Evolutionary conservation across 2,797 vertebrate genomes (phyloP).

Genomic region (Sphenodon punctatus): DNA sequence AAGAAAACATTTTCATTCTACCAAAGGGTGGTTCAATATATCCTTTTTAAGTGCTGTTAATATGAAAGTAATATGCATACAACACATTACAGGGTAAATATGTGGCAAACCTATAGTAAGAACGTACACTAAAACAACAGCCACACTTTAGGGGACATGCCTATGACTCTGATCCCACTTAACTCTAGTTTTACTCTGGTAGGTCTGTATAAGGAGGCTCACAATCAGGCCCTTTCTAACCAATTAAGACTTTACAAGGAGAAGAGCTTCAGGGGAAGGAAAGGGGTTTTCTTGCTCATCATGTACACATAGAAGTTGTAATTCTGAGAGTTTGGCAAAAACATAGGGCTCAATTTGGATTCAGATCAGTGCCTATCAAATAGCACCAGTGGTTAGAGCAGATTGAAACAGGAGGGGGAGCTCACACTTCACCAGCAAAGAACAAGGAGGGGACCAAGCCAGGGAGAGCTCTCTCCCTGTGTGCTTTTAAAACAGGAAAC

Average conservation of each 20-base stretch:
- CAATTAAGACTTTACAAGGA: not conserved
- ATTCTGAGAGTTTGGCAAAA: not conserved
- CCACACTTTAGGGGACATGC: slow-evolving; percentile 21
- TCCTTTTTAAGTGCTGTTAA: not conserved
- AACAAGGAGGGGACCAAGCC: not conserved
- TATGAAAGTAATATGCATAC: rapidly evolving
- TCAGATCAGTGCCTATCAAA: not conserved
- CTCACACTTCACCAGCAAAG: slow-evolving; percentile 19
- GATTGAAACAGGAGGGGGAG: slow-evolving; percentile 35
- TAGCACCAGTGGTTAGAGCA: not conserved
- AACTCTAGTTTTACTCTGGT: not conserved
- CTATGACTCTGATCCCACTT: not conserved
- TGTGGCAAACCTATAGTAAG: rapidly evolving
- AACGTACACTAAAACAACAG: not conserved
- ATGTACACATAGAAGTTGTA: no score
- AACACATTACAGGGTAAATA: not conserved
- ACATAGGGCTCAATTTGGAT: not conserved
- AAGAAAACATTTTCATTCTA: not conserved
- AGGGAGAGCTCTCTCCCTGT: not conserved
- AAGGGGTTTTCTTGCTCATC: no score
- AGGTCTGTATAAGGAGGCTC: not conserved
- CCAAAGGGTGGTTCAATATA: slow-evolving; percentile 18
- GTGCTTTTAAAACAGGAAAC: not conserved
- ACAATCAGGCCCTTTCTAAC: not conserved
- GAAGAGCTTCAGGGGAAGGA: not conserved